Percentiles rank a stretch among this genome's conserved stretches.
Evolutionary conservation across 1,140 invertebrate species (phyloP).

Genomic region (Panagrolaimus sp.): DNA sequence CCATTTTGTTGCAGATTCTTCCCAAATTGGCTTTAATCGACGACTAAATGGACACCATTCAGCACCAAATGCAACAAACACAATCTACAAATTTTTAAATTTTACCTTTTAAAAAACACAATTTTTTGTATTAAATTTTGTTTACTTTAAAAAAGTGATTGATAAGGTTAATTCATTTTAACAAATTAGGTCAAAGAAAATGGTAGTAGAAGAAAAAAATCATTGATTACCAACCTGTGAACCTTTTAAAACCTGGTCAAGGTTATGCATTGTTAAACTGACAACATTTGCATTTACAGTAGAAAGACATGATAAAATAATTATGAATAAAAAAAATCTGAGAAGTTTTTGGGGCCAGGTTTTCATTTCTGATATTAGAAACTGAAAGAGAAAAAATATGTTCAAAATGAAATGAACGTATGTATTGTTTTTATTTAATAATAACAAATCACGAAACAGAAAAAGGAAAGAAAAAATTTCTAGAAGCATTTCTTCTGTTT

Average conservation of each 20-base stretch:
- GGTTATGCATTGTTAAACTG: slow-evolving; percentile 17
- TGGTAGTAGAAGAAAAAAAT: too few species aligned
- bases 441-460: too few species aligned
- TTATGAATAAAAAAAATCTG: slow-evolving; percentile 2
- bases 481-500: too few species aligned
- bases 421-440: too few species aligned
- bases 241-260: slow-evolving; percentile 15
- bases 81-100: slow-evolving; percentile 44
- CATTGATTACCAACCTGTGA: slow-evolving; percentile 16
- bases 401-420: too few species aligned
- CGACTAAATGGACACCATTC: slow-evolving; percentile 80
- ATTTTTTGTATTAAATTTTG: neutral
- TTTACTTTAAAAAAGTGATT: neutral
- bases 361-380: neutral
- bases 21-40: slow-evolving; percentile 87
- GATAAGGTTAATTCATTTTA: neutral
- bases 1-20: slow-evolving; percentile 84
- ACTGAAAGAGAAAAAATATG: neutral
- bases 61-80: slow-evolving; percentile 57
- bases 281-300: neutral
- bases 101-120: neutral
- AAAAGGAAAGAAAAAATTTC: too few species aligned
- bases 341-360: slow-evolving; percentile 11
- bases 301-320: neutral
- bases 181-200: neutral